A percentile compares a stretch with the other conserved stretches of the same genome.
Evolutionary conservation across 30 jellyfish, hydroid and myxozoan genomes (phyloP).

Genomic region (Turritopsis rubra): DNA sequence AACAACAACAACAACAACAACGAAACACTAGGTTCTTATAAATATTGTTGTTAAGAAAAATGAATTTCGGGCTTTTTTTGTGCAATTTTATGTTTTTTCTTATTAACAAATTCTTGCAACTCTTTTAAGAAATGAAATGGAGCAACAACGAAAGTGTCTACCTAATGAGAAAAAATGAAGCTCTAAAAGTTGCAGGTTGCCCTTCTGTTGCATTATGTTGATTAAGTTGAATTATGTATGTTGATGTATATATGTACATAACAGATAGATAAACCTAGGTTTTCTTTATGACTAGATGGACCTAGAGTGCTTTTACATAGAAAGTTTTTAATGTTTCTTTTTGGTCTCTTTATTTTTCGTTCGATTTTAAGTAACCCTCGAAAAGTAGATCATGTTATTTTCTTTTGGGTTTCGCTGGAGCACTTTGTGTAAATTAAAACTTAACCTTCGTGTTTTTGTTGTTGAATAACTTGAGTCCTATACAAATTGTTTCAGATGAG

Average conservation of each 20-base stretch:
- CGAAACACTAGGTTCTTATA: slow-evolving; percentile 6
- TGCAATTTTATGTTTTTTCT: background rate
- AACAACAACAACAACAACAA: slow-evolving; percentile 12
- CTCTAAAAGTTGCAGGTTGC: background rate
- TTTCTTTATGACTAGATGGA: background rate
- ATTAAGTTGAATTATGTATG: background rate
- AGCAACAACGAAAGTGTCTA: background rate
- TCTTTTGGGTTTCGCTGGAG: too few relatives aligned
- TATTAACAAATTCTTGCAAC: background rate
- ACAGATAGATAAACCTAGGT: background rate
- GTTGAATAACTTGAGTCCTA: too few relatives aligned
- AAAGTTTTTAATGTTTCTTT: background rate
- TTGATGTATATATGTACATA: background rate
- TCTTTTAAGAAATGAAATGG: background rate
- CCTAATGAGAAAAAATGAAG: background rate
- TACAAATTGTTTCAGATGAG: too few relatives aligned
- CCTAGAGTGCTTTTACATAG: background rate
- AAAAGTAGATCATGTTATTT: too few relatives aligned
- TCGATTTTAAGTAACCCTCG: too few relatives aligned
- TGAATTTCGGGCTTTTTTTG: background rate
- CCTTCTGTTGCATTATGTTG: background rate
- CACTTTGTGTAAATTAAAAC: too few relatives aligned
- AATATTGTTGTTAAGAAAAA: background rate
- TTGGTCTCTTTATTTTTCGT: too few relatives aligned
- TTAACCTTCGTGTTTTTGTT: too few relatives aligned